These are phyloP conservation scores for Wiebesia pumilae DNA, from an alignment of 1,140 invertebrate species.

Conservation along the genomic window DNA sequence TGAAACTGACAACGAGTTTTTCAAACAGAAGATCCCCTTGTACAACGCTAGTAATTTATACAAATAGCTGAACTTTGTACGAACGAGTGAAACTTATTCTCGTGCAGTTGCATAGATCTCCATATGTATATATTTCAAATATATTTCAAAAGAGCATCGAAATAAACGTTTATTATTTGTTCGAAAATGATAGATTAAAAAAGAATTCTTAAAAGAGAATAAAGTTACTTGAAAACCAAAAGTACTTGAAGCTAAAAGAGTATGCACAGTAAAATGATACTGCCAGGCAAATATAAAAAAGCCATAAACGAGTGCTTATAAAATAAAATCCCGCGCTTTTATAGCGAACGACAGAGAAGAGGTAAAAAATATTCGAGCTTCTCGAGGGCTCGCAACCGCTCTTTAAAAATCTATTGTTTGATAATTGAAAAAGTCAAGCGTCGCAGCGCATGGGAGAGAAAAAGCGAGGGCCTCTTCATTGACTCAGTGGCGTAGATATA, in stretches of 20 bases:
- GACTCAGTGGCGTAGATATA: no score
- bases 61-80: neutral
- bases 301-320: neutral
- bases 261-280: neutral
- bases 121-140: neutral
- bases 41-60: no score
- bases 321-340: neutral
- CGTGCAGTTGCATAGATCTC: neutral
- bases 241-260: neutral
- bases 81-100: neutral
- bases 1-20: no score
- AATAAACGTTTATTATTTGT: neutral
- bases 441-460: no score
- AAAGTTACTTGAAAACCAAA: neutral
- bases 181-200: neutral
- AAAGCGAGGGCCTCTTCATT: no score
- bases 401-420: no score
- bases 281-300: neutral
- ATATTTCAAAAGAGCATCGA: neutral
- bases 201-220: neutral
- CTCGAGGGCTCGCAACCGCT: no score
- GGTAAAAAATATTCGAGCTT: no score
- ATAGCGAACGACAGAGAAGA: neutral
- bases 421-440: no score
- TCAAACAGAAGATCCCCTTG: no score